Evolutionary conservation across 1,140 invertebrate species (phyloP), one percentile per base, ranked within the genome.

Genomic region (Schlechtendalia chinensis): DNA sequence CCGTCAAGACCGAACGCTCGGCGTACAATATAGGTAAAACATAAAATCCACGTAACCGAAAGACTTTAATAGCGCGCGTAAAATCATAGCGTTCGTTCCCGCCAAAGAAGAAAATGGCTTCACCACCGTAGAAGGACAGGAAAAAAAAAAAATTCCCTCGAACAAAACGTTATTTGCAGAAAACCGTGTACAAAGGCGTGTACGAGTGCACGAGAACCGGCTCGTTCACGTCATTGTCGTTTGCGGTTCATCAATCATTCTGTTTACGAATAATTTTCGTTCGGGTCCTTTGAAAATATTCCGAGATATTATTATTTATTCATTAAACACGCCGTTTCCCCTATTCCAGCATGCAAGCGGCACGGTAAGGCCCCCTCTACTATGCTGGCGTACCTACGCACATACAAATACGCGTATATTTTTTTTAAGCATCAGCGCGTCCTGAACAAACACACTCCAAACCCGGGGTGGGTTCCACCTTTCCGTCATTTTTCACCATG

Each of bases 361-460:
- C 29, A 16, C 65, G 39, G 12, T n/a, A 22, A 39, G 65, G 14
- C 47, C 47, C 24, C 53, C 53, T n/a, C n/a, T n/a, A n/a, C n/a
- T n/a, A n/a, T n/a, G n/a, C n/a, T n/a, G n/a, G n/a, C n/a, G n/a
- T 71, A 71, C 24, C 29, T 61, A 14, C 10, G 58, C 27, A 59
- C 8, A 1, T 24, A 59, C 1, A 5, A 11, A 53, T 71, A 39
- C 32, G 32, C 8, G 32, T 39, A 39, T 39, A 47, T 79, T 77
- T 61, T 63, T 61, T 79, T 63, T 47, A 19, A 61, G 39, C 22
- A 61, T 5, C 74, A 61, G 32, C 39, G n/a, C 16, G 58, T 79
- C 75, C 75, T 79, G 75, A 79, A 79, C 58, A 79, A 79, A 79
- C 75, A 79, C 75, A 63, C 75, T 63, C n/a, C 22, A 77, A 79